Evolutionary conservation across 2,113 vertebrate genomes (phyloP).

Genomic region (Motacilla tschutschensis): DNA sequence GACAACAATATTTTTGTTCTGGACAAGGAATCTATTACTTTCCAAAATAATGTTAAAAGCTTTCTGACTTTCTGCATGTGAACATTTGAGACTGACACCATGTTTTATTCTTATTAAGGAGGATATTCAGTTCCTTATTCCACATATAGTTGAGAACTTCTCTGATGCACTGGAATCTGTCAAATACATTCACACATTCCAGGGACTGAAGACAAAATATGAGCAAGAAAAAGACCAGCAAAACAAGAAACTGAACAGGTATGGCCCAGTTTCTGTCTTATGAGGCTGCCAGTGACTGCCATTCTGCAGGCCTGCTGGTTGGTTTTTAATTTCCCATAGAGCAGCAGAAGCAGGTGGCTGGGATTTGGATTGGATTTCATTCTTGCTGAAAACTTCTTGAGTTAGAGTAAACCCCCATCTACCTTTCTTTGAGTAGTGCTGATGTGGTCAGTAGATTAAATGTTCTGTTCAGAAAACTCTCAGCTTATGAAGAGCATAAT

Average conservation of each 20-base stretch:
- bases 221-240: conserved; percentile 90
- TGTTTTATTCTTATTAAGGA: conserved; percentile 77
- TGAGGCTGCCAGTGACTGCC: not conserved
- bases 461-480: not conserved
- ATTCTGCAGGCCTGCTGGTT: not conserved
- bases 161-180: conserved; percentile 95
- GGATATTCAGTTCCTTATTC: conserved; percentile 91
- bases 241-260: conserved; percentile 90
- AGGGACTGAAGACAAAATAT: conserved; percentile 92
- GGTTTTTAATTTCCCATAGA: not conserved
- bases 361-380: not conserved
- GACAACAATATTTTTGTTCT: not conserved
- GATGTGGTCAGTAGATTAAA: not conserved
- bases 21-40: not conserved
- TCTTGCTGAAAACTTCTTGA: not conserved
- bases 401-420: not conserved
- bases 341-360: not conserved
- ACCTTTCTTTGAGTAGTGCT: not conserved
- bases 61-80: not conserved
- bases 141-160: conserved; percentile 97
- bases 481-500: not conserved
- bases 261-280: not conserved
- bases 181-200: conserved; percentile 93
- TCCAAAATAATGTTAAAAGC: not conserved
- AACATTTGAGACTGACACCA: conserved; percentile 27